Conservation (phyloP, 2,888 invertebrate species). For the Apantesis nais region DNA sequence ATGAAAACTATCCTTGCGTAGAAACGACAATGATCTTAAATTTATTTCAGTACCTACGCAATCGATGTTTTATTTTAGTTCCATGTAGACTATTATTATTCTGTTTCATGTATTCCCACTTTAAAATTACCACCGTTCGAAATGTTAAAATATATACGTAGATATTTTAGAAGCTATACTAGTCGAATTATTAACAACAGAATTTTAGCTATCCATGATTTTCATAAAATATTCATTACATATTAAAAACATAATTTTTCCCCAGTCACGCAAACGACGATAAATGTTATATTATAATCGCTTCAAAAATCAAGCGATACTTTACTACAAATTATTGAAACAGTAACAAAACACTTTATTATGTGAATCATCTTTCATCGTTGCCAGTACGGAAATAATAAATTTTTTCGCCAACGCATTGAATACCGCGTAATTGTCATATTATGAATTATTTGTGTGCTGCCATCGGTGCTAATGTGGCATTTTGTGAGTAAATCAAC, state of each 20-base stretch:
- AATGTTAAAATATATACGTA: background rate
- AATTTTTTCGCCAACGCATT: conserved; percentile 66
- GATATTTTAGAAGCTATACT: background rate
- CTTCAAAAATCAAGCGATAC: background rate
- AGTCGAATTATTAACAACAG: background rate
- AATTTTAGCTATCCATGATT: background rate
- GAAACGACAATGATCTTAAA: conserved; percentile 78
- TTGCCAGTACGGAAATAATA: conserved; percentile 68
- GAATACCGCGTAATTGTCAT: conserved; percentile 72
- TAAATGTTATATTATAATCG: background rate
- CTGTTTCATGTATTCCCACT: conserved; percentile 14
- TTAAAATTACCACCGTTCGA: conserved; percentile 10
- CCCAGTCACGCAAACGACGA: no score
- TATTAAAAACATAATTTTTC: background rate
- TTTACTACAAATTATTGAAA: conserved; percentile 17
- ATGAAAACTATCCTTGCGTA: conserved; percentile 80
- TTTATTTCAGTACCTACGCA: conserved; percentile 69
- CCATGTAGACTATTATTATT: conserved; percentile 29
- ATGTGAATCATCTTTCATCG: conserved; percentile 22
- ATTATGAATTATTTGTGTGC: conserved; percentile 72
- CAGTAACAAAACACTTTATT: conserved; percentile 14
- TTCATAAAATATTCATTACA: no score
- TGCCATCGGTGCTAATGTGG: conserved; percentile 62
- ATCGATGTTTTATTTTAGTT: conserved; percentile 49
- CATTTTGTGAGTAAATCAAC: conserved; percentile 61